Evolutionary conservation across 2,888 invertebrate species (phyloP), one percentile per base, ranked within the genome.

Genomic region (Andrena camellia): DNA sequence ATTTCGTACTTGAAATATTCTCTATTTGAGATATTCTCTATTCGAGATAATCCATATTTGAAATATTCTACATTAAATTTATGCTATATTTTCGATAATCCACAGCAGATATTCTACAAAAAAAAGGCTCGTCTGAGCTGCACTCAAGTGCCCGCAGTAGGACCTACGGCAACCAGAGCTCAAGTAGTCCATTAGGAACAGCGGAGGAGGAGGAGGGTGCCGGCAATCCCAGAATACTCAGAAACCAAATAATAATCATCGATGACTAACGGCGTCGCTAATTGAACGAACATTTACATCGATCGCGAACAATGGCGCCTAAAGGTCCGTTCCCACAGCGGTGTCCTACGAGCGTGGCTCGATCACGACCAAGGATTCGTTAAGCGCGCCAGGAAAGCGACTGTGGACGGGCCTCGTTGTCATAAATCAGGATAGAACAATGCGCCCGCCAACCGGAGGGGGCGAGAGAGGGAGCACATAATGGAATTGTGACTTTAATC

Each of bases 401-500:
- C 57, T 64, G 42, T 33, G 57, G 59, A 42, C 71, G 71, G 62
- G 60, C 42, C 20, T 63, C 69, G 66, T 69, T 42, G 52, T 54
- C 67, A 20, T 70, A 80, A 80, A 80, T 71, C 78, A 69, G 50
- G 57, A 23, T 78, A 64, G 68, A 78, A 81, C 81, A 81, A 81
- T 79, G 75, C 66, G 17, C 20, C 57, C 26, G 59, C 26, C 63
- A 26, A 10, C 17, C 20, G 33, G 50, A 50, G 57, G 13, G 31
- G 20, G 35, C 71, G 54, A 23, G 70, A 70, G 64, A 7, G 20
- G 35, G 31, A 23, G n/a, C 10, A 17, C 64, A 78, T 78, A 81
- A 81, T 64, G 69, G 79, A 69, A 67, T 69, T 66, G 74, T 74
- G 81, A 75, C 75, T 71, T 80, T 80, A 82, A 82, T 82, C 80